Percentiles rank a stretch among this genome's conserved stretches.
Evolutionary conservation across 2,113 vertebrate genomes (phyloP).

Genomic region (Struthidea cinerea): DNA sequence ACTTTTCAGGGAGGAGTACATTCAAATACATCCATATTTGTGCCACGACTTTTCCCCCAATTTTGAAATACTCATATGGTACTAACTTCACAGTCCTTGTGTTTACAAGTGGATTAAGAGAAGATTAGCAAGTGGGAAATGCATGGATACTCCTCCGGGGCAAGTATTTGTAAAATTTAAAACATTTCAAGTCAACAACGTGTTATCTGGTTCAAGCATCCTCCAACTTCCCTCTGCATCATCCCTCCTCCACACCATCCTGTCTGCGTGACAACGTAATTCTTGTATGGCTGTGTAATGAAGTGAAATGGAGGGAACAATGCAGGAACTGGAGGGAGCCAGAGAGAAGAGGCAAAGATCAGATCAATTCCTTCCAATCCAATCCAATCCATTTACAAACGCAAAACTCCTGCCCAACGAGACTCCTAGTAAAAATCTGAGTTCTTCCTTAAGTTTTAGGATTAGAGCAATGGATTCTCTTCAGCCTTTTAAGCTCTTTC

Average conservation of each 20-base stretch:
- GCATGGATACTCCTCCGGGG: neutral
- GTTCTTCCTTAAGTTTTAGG: neutral
- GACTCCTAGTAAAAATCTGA: neutral
- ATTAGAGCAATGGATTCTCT: slow-evolving; percentile 16
- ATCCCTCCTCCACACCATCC: neutral
- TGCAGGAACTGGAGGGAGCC: neutral
- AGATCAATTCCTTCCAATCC: neutral
- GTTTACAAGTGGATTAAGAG: neutral
- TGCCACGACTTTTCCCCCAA: neutral
- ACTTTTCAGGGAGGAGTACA: neutral
- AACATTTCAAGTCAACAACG: neutral
- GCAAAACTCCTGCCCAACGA: neutral
- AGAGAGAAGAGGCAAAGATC: neutral
- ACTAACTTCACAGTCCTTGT: neutral
- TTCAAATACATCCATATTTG: neutral
- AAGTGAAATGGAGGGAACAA: neutral
- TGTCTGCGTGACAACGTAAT: neutral
- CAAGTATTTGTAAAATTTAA: neutral
- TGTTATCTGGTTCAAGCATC: neutral
- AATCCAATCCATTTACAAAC: neutral
- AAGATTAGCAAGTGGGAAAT: neutral
- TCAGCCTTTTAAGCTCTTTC: slow-evolving; percentile 24
- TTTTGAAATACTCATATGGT: neutral
- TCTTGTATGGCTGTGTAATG: neutral
- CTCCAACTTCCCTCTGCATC: neutral